A percentile compares a stretch with the other conserved stretches of the same genome.
Conservation (phyloP, 1,140 invertebrate genomes). For the Orchestia grillus region DNA sequence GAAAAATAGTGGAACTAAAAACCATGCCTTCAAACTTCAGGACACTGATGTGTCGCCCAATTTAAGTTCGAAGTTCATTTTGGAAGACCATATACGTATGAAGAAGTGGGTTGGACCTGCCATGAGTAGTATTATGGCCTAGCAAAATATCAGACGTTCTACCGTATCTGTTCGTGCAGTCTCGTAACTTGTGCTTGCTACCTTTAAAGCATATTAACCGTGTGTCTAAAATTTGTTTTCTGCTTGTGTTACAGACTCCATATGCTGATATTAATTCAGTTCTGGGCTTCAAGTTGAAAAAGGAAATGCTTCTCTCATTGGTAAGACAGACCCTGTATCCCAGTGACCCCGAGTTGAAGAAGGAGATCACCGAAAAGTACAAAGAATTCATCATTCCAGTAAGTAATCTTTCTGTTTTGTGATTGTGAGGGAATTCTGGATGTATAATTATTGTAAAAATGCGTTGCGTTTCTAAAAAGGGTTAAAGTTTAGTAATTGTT, state of each 20-base stretch:
- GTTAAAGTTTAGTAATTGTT: no score
- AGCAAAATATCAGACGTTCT: no score
- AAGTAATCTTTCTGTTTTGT: conserved; percentile 70
- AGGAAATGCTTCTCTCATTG: conserved; percentile 84
- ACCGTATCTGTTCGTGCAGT: not conserved
- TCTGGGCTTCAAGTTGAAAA: conserved; percentile 85
- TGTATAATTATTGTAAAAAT: not conserved
- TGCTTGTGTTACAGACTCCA: conserved; percentile 76
- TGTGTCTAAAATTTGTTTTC: not conserved
- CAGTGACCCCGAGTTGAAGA: conserved; percentile 79
- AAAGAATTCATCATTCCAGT: conserved; percentile 86
- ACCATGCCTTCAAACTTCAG: no score
- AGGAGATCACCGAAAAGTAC: conserved; percentile 86
- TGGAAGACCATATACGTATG: no score
- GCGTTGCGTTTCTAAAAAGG: no score
- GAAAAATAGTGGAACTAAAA: no score
- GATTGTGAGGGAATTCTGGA: not conserved
- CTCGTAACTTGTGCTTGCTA: not conserved
- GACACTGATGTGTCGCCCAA: no score
- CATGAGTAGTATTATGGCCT: no score
- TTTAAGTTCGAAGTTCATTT: no score
- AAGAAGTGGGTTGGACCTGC: no score
- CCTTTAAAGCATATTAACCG: not conserved
- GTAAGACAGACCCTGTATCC: conserved; percentile 81
- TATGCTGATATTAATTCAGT: conserved; percentile 88